Evolutionary conservation across 35 echinoderm and acorn worm species (phyloP).

Genomic region (Anneissia japonica): DNA sequence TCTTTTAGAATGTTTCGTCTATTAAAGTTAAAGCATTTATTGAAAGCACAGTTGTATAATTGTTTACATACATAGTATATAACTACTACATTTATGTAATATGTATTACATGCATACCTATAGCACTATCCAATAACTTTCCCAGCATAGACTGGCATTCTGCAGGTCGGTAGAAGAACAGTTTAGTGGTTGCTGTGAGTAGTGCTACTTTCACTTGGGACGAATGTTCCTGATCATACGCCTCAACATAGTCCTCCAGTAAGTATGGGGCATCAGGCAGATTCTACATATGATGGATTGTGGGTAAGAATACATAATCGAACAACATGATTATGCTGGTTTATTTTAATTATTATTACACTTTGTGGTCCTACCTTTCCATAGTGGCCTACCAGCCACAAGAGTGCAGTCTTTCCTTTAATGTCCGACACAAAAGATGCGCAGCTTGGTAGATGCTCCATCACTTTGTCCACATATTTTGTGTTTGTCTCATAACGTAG

Average conservation of each 20-base stretch:
- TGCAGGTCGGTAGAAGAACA: slow-evolving; percentile 90
- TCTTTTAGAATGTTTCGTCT: too few species aligned
- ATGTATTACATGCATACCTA: slow-evolving; percentile 31
- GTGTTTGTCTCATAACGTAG: slow-evolving; percentile 17
- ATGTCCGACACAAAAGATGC: slow-evolving; percentile 21
- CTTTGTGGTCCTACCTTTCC: slow-evolving; percentile 41
- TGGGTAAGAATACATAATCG: background rate
- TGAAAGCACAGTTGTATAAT: too few species aligned
- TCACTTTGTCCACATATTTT: slow-evolving; percentile 1
- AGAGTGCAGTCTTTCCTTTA: slow-evolving; percentile 49
- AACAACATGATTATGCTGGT: background rate
- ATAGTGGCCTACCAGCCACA: slow-evolving; percentile 72
- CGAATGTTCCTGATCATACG: slow-evolving; percentile 44
- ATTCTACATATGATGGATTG: slow-evolving; percentile 34
- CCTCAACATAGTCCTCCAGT: slow-evolving; percentile 71
- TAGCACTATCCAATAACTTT: slow-evolving; percentile 60
- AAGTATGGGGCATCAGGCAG: slow-evolving; percentile 80
- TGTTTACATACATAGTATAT: background rate
- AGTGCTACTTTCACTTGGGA: slow-evolving; percentile 41
- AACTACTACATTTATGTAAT: background rate
- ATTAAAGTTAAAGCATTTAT: too few species aligned
- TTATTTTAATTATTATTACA: background rate
- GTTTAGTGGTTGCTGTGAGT: slow-evolving; percentile 68
- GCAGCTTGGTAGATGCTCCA: slow-evolving; percentile 24
- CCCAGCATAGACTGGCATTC: slow-evolving; percentile 93